A percentile compares a stretch with the other conserved stretches of the same genome.
phyloP scores from a whole-genome alignment of 1,140 invertebrate genomes.

The Meloidogyne floridensis region DNA sequence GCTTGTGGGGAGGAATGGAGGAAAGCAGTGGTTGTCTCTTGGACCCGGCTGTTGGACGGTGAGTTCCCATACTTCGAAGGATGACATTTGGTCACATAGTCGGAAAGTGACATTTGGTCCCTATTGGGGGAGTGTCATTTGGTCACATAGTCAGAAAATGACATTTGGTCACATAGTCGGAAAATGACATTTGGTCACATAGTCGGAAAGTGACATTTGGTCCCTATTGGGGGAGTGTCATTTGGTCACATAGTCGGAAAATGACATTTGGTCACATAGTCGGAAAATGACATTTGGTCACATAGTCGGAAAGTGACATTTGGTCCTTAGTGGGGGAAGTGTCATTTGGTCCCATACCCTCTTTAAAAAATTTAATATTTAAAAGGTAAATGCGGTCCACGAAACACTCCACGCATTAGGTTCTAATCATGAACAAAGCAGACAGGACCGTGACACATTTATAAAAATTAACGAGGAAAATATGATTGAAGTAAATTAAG shows the following conservation, averaged over 20 bases:
- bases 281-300: not conserved
- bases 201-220: not conserved
- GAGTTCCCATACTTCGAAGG: too few species aligned
- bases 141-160: not conserved
- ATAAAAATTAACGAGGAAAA: conserved; percentile 69
- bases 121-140: not conserved
- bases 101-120: not conserved
- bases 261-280: not conserved
- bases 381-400: conserved; percentile 54
- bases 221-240: too few species aligned
- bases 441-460: conserved; percentile 69
- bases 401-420: conserved; percentile 61
- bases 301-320: not conserved
- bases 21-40: conserved; percentile 26
- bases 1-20: conserved; percentile 15
- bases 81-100: not conserved
- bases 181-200: not conserved
- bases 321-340: too few species aligned
- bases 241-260: not conserved
- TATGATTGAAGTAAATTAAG: conserved; percentile 18
- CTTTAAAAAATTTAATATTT: not conserved
- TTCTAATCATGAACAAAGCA: conserved; percentile 71
- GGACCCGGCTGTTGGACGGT: conserved; percentile 31
- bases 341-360: not conserved
- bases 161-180: not conserved